Percentiles rank a stretch among this genome's conserved stretches.
phyloP scores from a whole-genome alignment of 2,113 vertebrate genomes.

The Pygoscelis antarcticus region DNA sequence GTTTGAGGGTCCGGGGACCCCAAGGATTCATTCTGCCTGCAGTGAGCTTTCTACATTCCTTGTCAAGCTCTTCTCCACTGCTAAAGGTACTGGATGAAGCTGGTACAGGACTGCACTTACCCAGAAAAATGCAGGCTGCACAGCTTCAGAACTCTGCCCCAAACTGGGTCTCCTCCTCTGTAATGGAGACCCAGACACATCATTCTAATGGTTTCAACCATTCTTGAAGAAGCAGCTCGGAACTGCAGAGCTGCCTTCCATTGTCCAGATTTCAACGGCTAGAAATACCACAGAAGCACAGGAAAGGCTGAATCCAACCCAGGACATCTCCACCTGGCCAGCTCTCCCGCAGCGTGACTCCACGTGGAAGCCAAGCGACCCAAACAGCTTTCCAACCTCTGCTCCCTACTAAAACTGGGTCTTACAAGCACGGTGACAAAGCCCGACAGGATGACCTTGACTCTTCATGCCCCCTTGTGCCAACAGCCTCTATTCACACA shows the following conservation, averaged over 20 bases:
- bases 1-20: not conserved
- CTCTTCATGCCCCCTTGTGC: constrained; percentile 14
- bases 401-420: not conserved
- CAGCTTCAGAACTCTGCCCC: not conserved
- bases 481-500: not conserved
- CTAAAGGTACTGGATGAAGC: not conserved
- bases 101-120: not conserved
- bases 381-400: not conserved
- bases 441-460: not conserved
- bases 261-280: not conserved
- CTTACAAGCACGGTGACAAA: not conserved
- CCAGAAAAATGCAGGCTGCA: not conserved
- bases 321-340: not conserved
- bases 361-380: not conserved
- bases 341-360: not conserved
- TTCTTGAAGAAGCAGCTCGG: not conserved
- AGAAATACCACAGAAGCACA: not conserved
- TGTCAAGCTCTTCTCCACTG: not conserved
- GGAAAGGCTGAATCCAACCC: not conserved
- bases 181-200: not conserved
- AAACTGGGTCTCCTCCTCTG: not conserved
- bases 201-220: not conserved
- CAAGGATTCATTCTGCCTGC: not conserved
- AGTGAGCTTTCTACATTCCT: not conserved
- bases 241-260: not conserved